A percentile compares a stretch with the other conserved stretches of the same genome.
phyloP scores from a whole-genome alignment of 2,888 invertebrate species.

The Phalera bucephala region DNA sequence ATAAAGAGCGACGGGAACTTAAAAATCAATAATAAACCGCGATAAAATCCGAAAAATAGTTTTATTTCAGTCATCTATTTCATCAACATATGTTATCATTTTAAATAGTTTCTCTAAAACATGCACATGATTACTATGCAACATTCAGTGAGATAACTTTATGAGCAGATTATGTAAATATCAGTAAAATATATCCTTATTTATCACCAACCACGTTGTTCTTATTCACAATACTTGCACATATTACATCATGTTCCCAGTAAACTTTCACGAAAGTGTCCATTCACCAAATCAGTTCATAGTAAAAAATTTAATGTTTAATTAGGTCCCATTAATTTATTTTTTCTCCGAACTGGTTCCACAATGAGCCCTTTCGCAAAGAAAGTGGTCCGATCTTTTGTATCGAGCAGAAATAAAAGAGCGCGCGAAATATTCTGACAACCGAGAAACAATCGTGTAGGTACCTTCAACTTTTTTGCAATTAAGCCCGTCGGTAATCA shows the following conservation, averaged over 20 bases:
- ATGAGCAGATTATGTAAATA: no score
- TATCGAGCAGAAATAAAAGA: constrained; percentile 44
- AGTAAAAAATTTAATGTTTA: constrained; percentile 36
- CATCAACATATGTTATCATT: no score
- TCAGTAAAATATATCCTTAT: no score
- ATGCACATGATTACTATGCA: no score
- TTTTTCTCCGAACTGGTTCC: constrained; percentile 43
- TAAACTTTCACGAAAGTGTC: constrained; percentile 8
- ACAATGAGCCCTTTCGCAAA: constrained; percentile 38
- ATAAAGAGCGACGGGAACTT: no score
- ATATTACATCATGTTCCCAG: not conserved
- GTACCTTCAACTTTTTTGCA: constrained; percentile 32
- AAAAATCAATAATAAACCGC: no score
- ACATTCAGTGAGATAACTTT: no score
- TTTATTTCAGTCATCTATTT: no score
- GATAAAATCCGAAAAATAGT: no score
- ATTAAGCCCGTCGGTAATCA: constrained; percentile 32
- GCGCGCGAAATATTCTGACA: constrained; percentile 39
- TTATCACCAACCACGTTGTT: no score
- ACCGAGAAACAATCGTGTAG: constrained; percentile 36
- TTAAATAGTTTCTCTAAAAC: no score
- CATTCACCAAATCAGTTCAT: constrained; percentile 30
- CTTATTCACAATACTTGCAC: no score
- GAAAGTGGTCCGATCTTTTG: constrained; percentile 52
- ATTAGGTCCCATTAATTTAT: constrained; percentile 50